Conservation (phyloP, 2,888 invertebrate species). For the Andrena flavipes region DNA sequence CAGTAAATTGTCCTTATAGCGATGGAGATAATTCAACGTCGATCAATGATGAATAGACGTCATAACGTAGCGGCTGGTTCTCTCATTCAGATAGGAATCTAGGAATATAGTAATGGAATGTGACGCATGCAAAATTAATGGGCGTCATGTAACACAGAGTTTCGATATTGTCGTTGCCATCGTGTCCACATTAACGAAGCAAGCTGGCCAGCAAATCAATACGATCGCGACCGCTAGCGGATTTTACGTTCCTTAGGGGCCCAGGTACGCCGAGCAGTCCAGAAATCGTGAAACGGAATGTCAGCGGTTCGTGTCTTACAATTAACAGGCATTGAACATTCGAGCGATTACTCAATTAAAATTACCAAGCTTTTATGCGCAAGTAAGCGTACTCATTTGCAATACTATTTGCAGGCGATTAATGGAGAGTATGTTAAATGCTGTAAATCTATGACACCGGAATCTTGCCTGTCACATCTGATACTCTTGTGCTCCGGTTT, state of each 20-base stretch:
- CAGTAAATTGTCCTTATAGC: constrained; percentile 1
- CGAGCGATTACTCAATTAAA: too few species aligned
- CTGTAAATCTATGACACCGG: too few species aligned
- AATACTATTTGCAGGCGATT: too few species aligned
- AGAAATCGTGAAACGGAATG: too few species aligned
- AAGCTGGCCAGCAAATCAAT: constrained; percentile 60
- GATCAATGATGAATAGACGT: constrained; percentile 56
- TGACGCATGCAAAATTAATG: constrained; percentile 58
- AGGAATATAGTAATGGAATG: constrained; percentile 65
- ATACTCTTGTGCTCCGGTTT: too few species aligned
- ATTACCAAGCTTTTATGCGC: too few species aligned
- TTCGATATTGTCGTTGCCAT: constrained; percentile 59
- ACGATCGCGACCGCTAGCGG: constrained; percentile 55
- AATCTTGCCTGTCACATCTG: too few species aligned
- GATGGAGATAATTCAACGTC: constrained; percentile 31
- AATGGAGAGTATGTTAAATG: too few species aligned
- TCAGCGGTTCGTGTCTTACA: not conserved
- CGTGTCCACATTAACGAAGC: constrained; percentile 66
- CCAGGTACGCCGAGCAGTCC: too few species aligned
- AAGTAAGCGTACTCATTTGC: too few species aligned
- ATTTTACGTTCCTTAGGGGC: constrained; percentile 3
- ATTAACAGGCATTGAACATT: not conserved
- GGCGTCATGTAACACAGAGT: constrained; percentile 61
- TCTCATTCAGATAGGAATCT: constrained; percentile 47
- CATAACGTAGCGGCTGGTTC: constrained; percentile 37